A percentile compares a stretch with the other conserved stretches of the same genome.
phyloP scores from a whole-genome alignment of 2,888 invertebrate species.

The Timema podura region DNA sequence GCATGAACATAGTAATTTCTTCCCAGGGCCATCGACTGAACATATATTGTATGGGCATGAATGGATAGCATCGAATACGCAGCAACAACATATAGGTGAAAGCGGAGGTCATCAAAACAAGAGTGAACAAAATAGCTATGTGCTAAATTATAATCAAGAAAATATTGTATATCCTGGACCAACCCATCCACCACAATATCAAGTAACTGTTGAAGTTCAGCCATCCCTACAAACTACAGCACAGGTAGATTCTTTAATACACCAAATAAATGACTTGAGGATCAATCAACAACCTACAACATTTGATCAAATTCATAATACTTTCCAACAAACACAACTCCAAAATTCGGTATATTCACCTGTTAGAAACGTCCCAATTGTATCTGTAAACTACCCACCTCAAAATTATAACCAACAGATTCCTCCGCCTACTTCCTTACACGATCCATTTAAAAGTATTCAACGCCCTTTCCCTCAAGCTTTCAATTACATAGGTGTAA shows the following conservation, averaged over 20 bases:
- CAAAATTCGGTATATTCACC: slow-evolving; percentile 21
- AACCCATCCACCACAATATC: background rate
- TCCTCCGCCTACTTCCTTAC: slow-evolving; percentile 20
- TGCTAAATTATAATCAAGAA: background rate
- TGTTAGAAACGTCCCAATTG: slow-evolving; percentile 21
- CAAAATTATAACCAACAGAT: slow-evolving; percentile 10
- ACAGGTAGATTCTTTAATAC: slow-evolving; percentile 26
- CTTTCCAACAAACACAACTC: background rate
- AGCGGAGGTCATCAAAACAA: too few species aligned
- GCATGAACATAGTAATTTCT: too few species aligned
- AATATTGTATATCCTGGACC: background rate
- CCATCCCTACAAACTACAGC: slow-evolving; percentile 33
- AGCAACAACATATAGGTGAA: too few species aligned
- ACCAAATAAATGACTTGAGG: slow-evolving; percentile 26
- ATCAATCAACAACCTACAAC: background rate
- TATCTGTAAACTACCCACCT: background rate
- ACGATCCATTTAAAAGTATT: slow-evolving; percentile 12
- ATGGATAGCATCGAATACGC: too few species aligned
- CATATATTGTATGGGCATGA: too few species aligned
- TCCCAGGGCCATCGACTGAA: too few species aligned
- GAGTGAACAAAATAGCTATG: background rate
- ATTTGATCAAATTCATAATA: background rate
- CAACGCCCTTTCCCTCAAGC: slow-evolving; percentile 21
- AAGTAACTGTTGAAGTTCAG: slow-evolving; percentile 29
- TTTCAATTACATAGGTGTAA: slow-evolving; percentile 10